A percentile compares a stretch with the other conserved stretches of the same genome.
phyloP scores from a whole-genome alignment of 2,113 vertebrate species.

The Rhombomys opimus region DNA sequence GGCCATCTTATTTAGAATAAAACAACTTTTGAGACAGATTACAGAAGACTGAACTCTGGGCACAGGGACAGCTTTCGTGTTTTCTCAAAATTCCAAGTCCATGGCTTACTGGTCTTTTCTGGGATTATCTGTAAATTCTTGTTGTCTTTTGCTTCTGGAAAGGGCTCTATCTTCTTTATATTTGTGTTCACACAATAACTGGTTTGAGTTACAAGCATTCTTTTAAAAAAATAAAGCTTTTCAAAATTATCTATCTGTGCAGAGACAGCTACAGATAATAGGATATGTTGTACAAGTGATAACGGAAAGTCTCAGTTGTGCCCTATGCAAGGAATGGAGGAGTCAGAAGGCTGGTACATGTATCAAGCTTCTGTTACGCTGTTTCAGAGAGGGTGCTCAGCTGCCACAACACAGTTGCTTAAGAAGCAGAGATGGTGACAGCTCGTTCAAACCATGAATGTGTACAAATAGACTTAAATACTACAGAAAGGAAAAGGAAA shows the following conservation, averaged over 20 bases:
- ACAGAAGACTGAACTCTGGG: slow-evolving; percentile 89
- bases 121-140: slow-evolving; percentile 90
- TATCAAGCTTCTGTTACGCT: slow-evolving; percentile 90
- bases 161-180: slow-evolving; percentile 93
- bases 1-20: slow-evolving; percentile 92
- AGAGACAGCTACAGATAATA: not conserved
- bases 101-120: slow-evolving; percentile 91
- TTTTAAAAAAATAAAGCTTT: slow-evolving; percentile 90
- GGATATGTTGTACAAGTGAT: slow-evolving; percentile 87
- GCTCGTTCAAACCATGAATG: slow-evolving; percentile 33
- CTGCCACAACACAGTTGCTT: slow-evolving; percentile 91
- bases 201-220: slow-evolving; percentile 93
- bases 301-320: slow-evolving; percentile 92
- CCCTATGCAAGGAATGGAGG: slow-evolving; percentile 89
- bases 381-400: slow-evolving; percentile 93
- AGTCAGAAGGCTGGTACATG: slow-evolving; percentile 88
- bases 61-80: slow-evolving; percentile 90
- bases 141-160: slow-evolving; percentile 93
- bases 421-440: slow-evolving; percentile 90
- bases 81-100: slow-evolving; percentile 88
- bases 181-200: slow-evolving; percentile 88
- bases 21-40: slow-evolving; percentile 89
- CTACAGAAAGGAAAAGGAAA: not conserved
- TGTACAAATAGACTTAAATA: not conserved
- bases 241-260: slow-evolving; percentile 83